Base-by-base conservation (phyloP, 2,797 vertebrate genomes). In the Apodemus agrarius region DNA sequence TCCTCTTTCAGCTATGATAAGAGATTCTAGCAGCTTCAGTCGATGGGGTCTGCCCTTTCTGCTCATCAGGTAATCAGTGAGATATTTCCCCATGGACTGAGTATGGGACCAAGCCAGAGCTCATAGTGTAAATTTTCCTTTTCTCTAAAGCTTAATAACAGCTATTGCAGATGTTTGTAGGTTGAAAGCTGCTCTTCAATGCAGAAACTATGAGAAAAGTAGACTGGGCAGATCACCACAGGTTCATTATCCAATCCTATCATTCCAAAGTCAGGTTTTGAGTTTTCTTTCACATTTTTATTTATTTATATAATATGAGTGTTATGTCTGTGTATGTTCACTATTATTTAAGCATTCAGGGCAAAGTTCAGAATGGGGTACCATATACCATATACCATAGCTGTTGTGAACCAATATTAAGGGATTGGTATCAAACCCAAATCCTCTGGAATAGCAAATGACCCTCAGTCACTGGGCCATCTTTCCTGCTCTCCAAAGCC, bases 1-100 rank as follows among this genome's bases (percentile, higher is more conserved):
- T 63, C 2, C 6, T 76, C 6, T 57, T 29, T 52, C 7, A 19
- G 13, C 21, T n/a, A 14, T 4, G 1, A 85, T 49, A 1, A 11
- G 49, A 49, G 43, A 59, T 57, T 63, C 2, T 8, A 34, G 3
- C 29, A 88, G 21, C 5, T 19, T 11, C 31, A 24, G 2, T 54
- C 16, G 59, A 43, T 85, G 81, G 46, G 1, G 5, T 88, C 22
- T 83, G 1, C 1, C 6, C 40, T 0, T 59, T 81, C 21, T 46
- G 16, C 24, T 59, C 52, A 59, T 14, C 3, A 52, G 14, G 1
- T 78, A 4, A 1, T 43, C 22, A 11, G 0, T 21, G 40, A 3
- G 6, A n/a, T 49, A 37, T 14, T 19, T 74, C 11, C 2, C 1
- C 65, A 3, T 78, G 11, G 34, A n/a, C 1, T 52, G 4, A 0